phyloP scores from a whole-genome alignment of 2,113 vertebrate species.

The Cinclus cinclus region DNA sequence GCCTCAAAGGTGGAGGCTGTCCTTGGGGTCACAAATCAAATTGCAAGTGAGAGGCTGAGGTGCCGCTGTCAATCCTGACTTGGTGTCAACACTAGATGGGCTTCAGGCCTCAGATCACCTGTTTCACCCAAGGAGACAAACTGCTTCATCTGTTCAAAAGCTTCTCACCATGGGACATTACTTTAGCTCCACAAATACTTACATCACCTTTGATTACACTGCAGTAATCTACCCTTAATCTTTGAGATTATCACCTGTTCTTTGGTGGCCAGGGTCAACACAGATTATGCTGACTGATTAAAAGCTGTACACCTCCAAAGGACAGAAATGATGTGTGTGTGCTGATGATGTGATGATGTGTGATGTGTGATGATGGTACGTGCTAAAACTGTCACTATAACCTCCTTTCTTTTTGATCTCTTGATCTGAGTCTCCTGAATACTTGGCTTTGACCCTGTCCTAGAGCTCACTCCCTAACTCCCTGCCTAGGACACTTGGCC shows the following conservation, averaged over 20 bases:
- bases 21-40: accelerated
- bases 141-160: not conserved
- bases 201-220: not conserved
- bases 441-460: not conserved
- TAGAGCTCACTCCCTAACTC: accelerated
- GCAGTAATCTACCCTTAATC: not conserved
- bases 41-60: not conserved
- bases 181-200: not conserved
- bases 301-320: not conserved
- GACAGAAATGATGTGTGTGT: not conserved
- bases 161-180: not conserved
- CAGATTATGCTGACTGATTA: not conserved
- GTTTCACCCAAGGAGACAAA: not conserved
- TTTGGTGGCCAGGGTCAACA: not conserved
- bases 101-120: not conserved
- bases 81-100: accelerated
- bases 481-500: not conserved
- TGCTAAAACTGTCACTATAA: not conserved
- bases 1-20: not conserved
- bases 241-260: not conserved
- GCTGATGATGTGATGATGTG: too few species aligned
- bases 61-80: not conserved
- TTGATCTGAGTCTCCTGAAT: not conserved
- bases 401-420: not conserved
- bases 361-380: not conserved